Base-by-base conservation (phyloP, 92 coral and sea anemone genomes). In the Epizoanthus rinbou region DNA sequence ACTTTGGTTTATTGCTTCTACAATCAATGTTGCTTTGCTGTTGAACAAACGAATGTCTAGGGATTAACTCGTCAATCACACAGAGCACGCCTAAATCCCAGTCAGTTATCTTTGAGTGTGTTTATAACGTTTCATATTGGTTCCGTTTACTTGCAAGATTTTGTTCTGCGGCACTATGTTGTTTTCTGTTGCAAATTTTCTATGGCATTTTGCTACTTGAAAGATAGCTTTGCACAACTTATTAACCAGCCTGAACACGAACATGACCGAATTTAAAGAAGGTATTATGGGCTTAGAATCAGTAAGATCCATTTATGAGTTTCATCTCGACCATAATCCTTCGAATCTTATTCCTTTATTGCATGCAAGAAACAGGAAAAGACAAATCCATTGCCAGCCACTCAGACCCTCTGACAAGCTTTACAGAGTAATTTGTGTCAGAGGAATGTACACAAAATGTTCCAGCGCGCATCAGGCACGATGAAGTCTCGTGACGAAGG, bases 41-140 rank as follows among this genome's bases (percentile, higher is more conserved):
- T 78, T 78, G 82, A 78, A 63, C 70, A 78, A 59, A 13, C 76
- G 79, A 68, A 79, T 85, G 71, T 85, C 47, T 74, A 17, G 35
- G 97, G 94, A 93, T 93, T 93, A 93, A 15, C 57, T 73, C 81
- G 86, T 88, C 94, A 91, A 92, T 91, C 94, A 88, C 73, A 78
- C 67, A 66, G 73, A 63, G 11, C 80, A 31, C 58, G 10, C 53
- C 59, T 35, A 74, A 73, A 74, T 35, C 68, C 35, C 3, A 72
- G 37, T 41, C 65, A 24, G 52, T 19, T 43, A 39, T 45, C 37
- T 62, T 24, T 39, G 23, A 28, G 54, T 66, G 41, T 60, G 50
- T 60, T 73, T 75, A 75, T 74, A 25, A 7, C 41, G 35, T 74
- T 63, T 18, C 63, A 39, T 35, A 63, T 78, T 60, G 50, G 28